Conservation (phyloP, 2,797 vertebrate genomes). For the Thunnus albacares region DNA sequence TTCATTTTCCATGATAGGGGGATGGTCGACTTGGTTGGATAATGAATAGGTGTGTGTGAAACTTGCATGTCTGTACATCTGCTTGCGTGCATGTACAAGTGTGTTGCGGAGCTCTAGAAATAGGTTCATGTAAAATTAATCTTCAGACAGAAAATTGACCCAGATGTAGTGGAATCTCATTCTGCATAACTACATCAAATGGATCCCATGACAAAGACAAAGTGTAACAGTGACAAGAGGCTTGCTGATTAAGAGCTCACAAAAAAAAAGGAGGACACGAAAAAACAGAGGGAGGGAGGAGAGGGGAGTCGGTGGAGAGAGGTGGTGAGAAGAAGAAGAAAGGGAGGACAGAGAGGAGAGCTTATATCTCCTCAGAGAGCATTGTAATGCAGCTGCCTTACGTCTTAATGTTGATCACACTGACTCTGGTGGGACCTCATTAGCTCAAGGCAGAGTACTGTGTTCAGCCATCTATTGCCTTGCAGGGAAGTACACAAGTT, state of each 20-base stretch:
- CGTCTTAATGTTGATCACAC: constrained; percentile 78
- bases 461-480: constrained; percentile 64
- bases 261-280: constrained; percentile 42
- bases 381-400: constrained; percentile 73
- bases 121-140: constrained; percentile 79
- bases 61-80: constrained; percentile 11
- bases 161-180: constrained; percentile 74
- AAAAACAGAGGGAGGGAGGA: constrained; percentile 1
- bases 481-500: constrained; percentile 61
- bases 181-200: constrained; percentile 69
- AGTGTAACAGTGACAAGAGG: constrained; percentile 56
- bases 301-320: constrained; percentile 8
- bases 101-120: constrained; percentile 58
- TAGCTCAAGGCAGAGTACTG: constrained; percentile 72
- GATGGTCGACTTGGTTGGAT: constrained; percentile 29
- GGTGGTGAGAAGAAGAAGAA: constrained; percentile 33
- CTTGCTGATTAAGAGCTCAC: constrained; percentile 53
- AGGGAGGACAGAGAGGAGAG: constrained; percentile 48
- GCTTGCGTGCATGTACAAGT: constrained; percentile 17
- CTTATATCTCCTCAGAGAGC: constrained; percentile 62
- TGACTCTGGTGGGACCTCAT: constrained; percentile 82
- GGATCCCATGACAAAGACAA: constrained; percentile 62
- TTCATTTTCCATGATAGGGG: constrained; percentile 46
- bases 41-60: constrained; percentile 53
- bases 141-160: constrained; percentile 77